Percentiles rank a stretch among this genome's conserved stretches.
Conservation (phyloP, 2,888 invertebrate genomes). For the Drosophila mulleri region DNA sequence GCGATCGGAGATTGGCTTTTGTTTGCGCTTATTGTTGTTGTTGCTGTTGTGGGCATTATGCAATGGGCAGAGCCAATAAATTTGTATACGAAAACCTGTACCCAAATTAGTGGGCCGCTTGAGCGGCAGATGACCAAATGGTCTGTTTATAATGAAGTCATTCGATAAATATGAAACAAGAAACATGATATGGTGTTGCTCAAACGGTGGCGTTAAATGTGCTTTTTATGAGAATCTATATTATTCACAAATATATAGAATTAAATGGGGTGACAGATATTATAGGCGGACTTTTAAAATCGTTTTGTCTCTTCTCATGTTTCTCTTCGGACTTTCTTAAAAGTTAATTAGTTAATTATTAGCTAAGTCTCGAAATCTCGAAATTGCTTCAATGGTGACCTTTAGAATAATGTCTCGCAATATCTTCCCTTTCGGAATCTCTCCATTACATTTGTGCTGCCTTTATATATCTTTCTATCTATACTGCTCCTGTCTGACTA, state of each 20-base stretch:
- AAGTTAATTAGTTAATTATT: background rate
- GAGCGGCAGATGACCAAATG: slow-evolving; percentile 32
- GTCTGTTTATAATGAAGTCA: slow-evolving; percentile 49
- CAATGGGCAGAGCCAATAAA: slow-evolving; percentile 44
- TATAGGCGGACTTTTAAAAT: background rate
- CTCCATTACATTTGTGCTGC: background rate
- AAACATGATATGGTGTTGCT: slow-evolving; percentile 44
- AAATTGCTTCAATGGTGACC: no score
- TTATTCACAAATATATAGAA: slow-evolving; percentile 31
- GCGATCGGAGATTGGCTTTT: background rate
- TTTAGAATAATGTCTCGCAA: background rate
- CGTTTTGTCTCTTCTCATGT: background rate
- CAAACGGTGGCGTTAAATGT: slow-evolving; percentile 49
- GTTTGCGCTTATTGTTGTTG: background rate
- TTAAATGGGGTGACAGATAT: slow-evolving; percentile 33
- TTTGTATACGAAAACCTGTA: slow-evolving; percentile 49
- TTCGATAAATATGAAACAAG: slow-evolving; percentile 57
- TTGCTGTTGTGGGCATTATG: slow-evolving; percentile 36
- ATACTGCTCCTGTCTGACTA: background rate
- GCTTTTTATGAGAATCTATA: slow-evolving; percentile 12
- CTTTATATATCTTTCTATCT: no score
- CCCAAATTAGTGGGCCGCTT: slow-evolving; percentile 49
- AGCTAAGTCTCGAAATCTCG: no score
- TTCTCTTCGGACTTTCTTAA: background rate
- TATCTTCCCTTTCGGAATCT: background rate